Evolutionary conservation across 1,140 invertebrate species (phyloP), one percentile per base, ranked within the genome.

Genomic region (Aradophagus sp.): DNA sequence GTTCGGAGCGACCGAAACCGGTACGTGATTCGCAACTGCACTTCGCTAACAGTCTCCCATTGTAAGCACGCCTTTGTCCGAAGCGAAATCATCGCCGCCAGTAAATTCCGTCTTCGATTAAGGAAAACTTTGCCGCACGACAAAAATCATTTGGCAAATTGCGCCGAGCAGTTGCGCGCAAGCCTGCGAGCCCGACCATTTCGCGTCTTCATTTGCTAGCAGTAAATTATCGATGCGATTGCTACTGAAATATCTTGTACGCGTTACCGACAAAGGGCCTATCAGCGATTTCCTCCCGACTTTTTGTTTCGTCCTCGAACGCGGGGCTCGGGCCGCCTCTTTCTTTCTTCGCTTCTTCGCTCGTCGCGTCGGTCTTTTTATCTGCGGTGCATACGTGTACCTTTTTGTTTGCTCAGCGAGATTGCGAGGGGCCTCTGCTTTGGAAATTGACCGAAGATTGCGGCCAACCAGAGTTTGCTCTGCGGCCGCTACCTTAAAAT

Each of bases 381-480:
- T 56, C 61, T 55, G 58, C 38, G 58, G 66, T 74, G 65, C 62
- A 13, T 65, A 58, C 55, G 53, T 39, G 31, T 31, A 69, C 59
- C 72, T 76, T 74, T 76, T 72, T 76, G 75, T 76, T 76, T 76
- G 68, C 35, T 72, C 72, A 72, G 65, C 35, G 31, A 76, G 65
- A 76, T 74, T 76, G 65, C 55, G 52, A 59, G 50, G 27, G 48
- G 62, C 73, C 73, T 77, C 63, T n/a, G 73, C 66, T 56, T 75
- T 74, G 71, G 69, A 81, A 82, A 81, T 82, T 80, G 80, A 80
- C 65, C 77, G 77, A 80, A 81, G 80, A 80, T 81, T 82, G 79
- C 80, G 75, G 75, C 66, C 73, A 62, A 68, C 73, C 73, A 53
- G 73, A 68, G 73, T 77, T 77, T 77, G 73, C 66, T 75, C 75